Evolutionary conservation across 2,797 vertebrate species (phyloP), one percentile per base, ranked within the genome.

Genomic region (Poecilia gillii): DNA sequence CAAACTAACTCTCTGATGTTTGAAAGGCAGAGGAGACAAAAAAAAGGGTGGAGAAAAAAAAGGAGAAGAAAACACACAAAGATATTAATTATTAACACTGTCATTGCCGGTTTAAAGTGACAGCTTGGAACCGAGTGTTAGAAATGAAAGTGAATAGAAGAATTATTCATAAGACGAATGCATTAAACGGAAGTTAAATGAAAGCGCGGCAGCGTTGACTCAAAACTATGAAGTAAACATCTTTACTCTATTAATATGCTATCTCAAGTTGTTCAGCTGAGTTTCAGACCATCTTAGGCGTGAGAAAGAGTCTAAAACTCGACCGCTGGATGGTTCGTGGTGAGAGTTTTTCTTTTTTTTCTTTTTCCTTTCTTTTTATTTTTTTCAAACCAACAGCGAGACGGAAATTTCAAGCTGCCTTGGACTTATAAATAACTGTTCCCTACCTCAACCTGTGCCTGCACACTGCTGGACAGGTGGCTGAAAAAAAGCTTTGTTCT

Each of bases 71-170:
- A 78, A 78, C 53, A 31, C 66, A 70, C 46, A 1, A 16, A 76
- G 7, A 16, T 14, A 28, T 76, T 28, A n/a, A 25, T 41, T 64
- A 41, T 25, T 36, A 14, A 57, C 28, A 1, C 66, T 0, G 6
- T 28, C 66, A 14, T 20, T 5, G 59, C 18, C 12, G 51, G 39
- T 23, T 64, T 79, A 33, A 72, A n/a, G 39, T 36, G 66, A 59
- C 57, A 20, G n/a, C n/a, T 57, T 9, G 39, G 55, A 77, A 70
- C 51, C 4, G 16, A 18, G 6, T 28, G 72, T 49, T 49, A 73
- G 75, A 78, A 75, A 74, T 74, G 28, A 82, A 78, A 82, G 62
- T 25, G 47, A 81, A n/a, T 2, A 43, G 28, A 70, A 45, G 53
- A 39, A 23, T 39, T 41, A 11, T 23, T 25, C 46, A 39, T 25